Conservation (phyloP, 2,888 invertebrate species). For the Axea sp. region DNA sequence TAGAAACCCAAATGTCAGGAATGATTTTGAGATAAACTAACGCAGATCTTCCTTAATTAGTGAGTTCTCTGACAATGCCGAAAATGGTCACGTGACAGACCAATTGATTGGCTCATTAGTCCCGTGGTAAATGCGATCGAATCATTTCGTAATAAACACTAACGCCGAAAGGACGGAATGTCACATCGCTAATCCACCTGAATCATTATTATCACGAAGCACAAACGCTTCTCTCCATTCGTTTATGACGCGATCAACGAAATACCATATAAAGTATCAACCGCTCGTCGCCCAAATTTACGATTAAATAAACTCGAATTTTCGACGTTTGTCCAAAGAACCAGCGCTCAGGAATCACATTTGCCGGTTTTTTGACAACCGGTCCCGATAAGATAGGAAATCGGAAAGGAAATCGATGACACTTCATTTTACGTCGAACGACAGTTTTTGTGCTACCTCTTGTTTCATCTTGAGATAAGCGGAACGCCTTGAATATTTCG, state of each 20-base stretch:
- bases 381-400: constrained; percentile 71
- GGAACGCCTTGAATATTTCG: constrained; percentile 57
- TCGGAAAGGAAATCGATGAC: constrained; percentile 65
- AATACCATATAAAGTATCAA: constrained; percentile 47
- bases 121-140: constrained; percentile 43
- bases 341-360: constrained; percentile 26
- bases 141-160: constrained; percentile 54
- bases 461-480: constrained; percentile 52
- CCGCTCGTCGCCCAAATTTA: constrained; percentile 27
- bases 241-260: constrained; percentile 52
- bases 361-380: constrained; percentile 66
- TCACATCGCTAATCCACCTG: constrained; percentile 41
- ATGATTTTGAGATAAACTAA: constrained; percentile 41
- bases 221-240: constrained; percentile 4
- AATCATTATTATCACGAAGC: constrained; percentile 42
- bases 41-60: constrained; percentile 52
- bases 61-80: constrained; percentile 34
- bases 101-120: constrained; percentile 60
- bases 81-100: constrained; percentile 42
- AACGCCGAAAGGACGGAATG: constrained; percentile 38
- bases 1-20: constrained; percentile 31
- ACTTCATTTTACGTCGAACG: constrained; percentile 62
- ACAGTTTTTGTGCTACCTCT: constrained; percentile 63
- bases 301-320: constrained; percentile 47
- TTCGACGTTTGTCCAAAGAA: constrained; percentile 22